Percentiles rank a stretch among this genome's conserved stretches.
phyloP scores from a whole-genome alignment of 2,888 invertebrate species.

The Netelia inedita region DNA sequence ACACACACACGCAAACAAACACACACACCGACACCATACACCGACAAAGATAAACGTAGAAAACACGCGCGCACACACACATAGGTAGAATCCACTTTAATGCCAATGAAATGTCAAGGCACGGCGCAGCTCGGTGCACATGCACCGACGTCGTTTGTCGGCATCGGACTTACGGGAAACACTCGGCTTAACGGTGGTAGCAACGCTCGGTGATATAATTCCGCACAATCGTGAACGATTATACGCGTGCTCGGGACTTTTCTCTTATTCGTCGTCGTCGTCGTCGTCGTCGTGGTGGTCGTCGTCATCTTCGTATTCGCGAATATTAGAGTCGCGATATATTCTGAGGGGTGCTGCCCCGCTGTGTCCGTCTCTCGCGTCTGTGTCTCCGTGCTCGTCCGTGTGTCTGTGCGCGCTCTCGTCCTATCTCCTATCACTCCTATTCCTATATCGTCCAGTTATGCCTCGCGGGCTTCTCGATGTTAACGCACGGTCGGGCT shows the following conservation, averaged over 20 bases:
- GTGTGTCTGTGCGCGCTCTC: neutral
- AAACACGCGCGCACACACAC: neutral
- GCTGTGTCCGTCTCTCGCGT: slow-evolving; percentile 7
- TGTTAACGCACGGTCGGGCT: slow-evolving; percentile 57
- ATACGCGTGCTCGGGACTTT: neutral
- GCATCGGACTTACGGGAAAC: slow-evolving; percentile 51
- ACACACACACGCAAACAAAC: neutral
- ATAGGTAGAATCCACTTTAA: slow-evolving; percentile 71
- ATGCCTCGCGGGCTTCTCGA: slow-evolving; percentile 53
- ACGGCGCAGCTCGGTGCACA: slow-evolving; percentile 77
- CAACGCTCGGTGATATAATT: slow-evolving; percentile 52
- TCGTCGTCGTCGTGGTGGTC: slow-evolving; percentile 35
- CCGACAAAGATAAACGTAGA: neutral
- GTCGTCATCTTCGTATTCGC: slow-evolving; percentile 6
- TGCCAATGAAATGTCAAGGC: slow-evolving; percentile 82
- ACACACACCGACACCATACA: neutral
- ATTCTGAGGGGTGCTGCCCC: slow-evolving; percentile 56
- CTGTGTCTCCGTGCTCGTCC: neutral
- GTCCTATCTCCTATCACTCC: neutral
- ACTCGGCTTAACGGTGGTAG: slow-evolving; percentile 44
- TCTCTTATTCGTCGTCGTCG: neutral
- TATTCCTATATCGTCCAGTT: slow-evolving; percentile 17
- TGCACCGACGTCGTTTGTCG: slow-evolving; percentile 72
- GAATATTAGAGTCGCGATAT: slow-evolving; percentile 22
- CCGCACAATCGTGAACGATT: slow-evolving; percentile 59